A percentile compares a stretch with the other conserved stretches of the same genome.
Conservation (phyloP, 2,113 vertebrate genomes). For the Oreochromis tanganicae region DNA sequence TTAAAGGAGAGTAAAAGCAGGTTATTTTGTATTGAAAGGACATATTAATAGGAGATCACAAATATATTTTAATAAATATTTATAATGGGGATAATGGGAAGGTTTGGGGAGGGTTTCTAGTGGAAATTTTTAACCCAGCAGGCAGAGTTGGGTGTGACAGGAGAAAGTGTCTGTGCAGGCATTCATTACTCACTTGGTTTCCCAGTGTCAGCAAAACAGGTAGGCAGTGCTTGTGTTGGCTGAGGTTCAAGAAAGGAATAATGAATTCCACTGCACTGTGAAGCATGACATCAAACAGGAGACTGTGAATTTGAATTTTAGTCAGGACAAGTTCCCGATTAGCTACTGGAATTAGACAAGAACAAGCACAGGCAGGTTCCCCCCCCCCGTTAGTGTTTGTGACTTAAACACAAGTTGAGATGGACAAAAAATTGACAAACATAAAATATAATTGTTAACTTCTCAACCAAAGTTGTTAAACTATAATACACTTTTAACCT, state of each 20-base stretch:
- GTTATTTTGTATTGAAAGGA: background rate
- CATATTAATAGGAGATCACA: background rate
- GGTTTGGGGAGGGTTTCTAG: background rate
- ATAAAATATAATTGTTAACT: background rate
- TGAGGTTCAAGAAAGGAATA: background rate
- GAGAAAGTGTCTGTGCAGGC: background rate
- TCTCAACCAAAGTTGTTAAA: background rate
- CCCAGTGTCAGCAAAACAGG: background rate
- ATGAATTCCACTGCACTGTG: background rate
- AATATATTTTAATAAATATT: background rate
- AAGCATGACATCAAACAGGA: background rate
- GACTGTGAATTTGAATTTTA: background rate
- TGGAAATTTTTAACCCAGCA: background rate
- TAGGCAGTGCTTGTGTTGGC: background rate
- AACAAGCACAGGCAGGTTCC: background rate
- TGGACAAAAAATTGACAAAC: background rate
- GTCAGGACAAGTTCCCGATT: background rate
- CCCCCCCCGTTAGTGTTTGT: rapidly evolving
- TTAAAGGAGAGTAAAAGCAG: background rate
- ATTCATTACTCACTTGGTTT: background rate
- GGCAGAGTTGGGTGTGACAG: background rate
- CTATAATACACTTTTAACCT: background rate
- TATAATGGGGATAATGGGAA: background rate
- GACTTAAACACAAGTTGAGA: background rate
- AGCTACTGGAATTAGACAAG: background rate